Conservation (phyloP, 2,888 invertebrate species). For the Macrophya annulata region DNA sequence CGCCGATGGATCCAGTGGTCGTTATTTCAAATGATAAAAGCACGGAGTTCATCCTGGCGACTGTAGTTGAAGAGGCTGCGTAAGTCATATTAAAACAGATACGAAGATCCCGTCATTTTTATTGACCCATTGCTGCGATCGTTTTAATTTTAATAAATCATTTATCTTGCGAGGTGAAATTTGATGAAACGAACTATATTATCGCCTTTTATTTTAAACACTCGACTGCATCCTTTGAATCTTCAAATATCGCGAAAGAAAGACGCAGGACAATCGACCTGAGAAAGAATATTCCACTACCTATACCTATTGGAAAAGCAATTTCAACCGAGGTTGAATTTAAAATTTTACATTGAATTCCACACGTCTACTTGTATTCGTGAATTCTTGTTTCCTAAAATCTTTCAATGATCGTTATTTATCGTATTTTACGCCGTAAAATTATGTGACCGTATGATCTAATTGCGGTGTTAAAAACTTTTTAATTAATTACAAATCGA, state of each 20-base stretch:
- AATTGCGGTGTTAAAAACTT: conserved; percentile 22
- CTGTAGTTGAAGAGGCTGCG: conserved; percentile 92
- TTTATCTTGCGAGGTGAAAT: not conserved
- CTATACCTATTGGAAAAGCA: conserved; percentile 37
- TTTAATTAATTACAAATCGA: not conserved
- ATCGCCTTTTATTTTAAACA: not conserved
- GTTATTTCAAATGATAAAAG: conserved; percentile 95
- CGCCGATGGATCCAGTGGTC: conserved; percentile 77
- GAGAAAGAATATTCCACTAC: conserved; percentile 2
- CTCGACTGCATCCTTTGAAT: not conserved
- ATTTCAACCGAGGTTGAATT: conserved; percentile 51
- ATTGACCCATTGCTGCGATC: not conserved
- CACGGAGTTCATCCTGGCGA: conserved; percentile 94
- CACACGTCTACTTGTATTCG: conserved; percentile 11
- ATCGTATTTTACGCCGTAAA: not conserved
- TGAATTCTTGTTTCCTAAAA: not conserved
- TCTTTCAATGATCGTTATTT: not conserved
- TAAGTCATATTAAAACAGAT: conserved; percentile 81
- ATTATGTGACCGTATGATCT: not conserved
- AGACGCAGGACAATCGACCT: not conserved
- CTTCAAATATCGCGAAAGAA: not conserved
- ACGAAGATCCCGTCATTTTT: not conserved
- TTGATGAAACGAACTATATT: not conserved
- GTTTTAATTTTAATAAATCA: not conserved
- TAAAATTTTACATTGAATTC: conserved; percentile 42